These are phyloP conservation scores for Andrena praecox DNA, from an alignment of 2,888 invertebrate genomes.

Conservation along the genomic window DNA sequence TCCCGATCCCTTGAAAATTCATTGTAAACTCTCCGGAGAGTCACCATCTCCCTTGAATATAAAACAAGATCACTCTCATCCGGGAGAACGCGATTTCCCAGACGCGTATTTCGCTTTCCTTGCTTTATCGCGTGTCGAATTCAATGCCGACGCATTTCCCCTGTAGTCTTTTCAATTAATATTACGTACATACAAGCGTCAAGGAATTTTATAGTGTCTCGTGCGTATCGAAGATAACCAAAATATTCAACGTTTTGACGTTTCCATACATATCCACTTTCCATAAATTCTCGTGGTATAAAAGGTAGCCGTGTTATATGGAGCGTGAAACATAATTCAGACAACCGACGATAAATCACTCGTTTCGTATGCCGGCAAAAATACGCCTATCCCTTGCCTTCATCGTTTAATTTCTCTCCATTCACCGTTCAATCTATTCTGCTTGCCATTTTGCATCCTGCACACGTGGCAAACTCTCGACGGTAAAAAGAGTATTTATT, in stretches of 20 bases:
- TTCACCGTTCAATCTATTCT: neutral
- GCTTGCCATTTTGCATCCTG: neutral
- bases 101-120: slow-evolving; percentile 1
- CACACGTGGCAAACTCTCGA: neutral
- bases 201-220: neutral
- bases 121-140: slow-evolving; percentile 27
- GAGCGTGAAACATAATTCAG: slow-evolving; percentile 22
- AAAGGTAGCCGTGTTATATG: slow-evolving; percentile 4
- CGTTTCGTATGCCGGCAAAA: neutral
- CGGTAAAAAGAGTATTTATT: slow-evolving; percentile 20
- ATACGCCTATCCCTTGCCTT: neutral
- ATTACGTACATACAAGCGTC: neutral
- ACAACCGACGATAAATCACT: slow-evolving; percentile 24
- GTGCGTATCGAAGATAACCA: slow-evolving; percentile 4
- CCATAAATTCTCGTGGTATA: slow-evolving; percentile 30
- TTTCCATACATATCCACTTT: neutral
- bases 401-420: slow-evolving; percentile 19
- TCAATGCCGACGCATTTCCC: slow-evolving; percentile 1
- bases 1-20: slow-evolving; percentile 27
- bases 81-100: slow-evolving; percentile 24
- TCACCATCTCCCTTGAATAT: slow-evolving; percentile 35
- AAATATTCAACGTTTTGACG: slow-evolving; percentile 6
- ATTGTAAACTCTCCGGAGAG: slow-evolving; percentile 12
- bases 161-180: neutral
- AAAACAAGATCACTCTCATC: slow-evolving; percentile 31